Evolutionary conservation across 1,140 invertebrate genomes (phyloP).

Genomic region (Rhizoglyphus robini): DNA sequence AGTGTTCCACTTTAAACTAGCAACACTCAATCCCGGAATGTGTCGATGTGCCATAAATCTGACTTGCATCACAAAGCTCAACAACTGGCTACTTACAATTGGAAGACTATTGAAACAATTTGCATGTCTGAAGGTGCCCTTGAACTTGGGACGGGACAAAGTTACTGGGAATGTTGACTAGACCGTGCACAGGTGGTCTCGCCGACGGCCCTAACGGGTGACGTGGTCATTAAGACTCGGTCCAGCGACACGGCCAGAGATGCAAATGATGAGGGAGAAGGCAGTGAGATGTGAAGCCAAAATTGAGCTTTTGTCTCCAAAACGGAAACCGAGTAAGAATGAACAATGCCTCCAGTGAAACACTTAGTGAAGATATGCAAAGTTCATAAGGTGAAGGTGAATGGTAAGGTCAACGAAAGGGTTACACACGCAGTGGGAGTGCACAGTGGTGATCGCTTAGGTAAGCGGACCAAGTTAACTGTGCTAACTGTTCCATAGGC

Average conservation of each 20-base stretch:
- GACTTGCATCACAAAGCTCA: too few relatives aligned
- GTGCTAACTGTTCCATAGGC: background rate
- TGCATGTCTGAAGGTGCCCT: background rate
- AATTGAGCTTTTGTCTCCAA: background rate
- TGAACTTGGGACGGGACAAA: conserved; percentile 13
- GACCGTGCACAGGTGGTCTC: conserved; percentile 1
- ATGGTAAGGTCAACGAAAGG: background rate
- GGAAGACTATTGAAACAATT: too few relatives aligned
- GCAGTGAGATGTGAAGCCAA: too few relatives aligned
- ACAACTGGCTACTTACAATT: background rate
- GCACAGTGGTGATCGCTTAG: background rate
- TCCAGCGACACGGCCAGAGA: background rate
- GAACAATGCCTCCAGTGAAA: too few relatives aligned
- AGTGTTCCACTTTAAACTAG: too few relatives aligned
- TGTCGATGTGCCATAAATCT: too few relatives aligned
- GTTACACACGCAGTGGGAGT: conserved; percentile 11
- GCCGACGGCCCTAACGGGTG: background rate
- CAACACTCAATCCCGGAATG: too few relatives aligned
- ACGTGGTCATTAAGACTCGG: background rate
- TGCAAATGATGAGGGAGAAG: too few relatives aligned
- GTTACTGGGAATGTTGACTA: background rate
- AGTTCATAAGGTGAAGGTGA: conserved; percentile 8
- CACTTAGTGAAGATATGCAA: too few relatives aligned
- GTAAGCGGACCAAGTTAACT: background rate
- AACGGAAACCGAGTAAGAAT: background rate